Conservation (phyloP, 1,140 invertebrate genomes). For the Microplitis mediator region DNA sequence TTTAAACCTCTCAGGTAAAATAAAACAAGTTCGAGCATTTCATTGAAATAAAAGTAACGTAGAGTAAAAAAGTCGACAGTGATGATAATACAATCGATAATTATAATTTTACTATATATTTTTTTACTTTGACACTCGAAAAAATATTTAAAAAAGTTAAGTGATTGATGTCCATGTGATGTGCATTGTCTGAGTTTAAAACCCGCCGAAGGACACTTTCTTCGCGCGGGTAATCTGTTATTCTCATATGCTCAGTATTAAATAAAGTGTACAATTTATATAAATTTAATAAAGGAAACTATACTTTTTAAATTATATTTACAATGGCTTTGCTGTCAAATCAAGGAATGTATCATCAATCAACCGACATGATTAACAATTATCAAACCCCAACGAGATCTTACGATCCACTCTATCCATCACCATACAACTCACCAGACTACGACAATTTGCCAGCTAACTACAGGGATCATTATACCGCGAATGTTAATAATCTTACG, state of each 20-base stretch:
- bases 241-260: no score
- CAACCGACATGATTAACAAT: conserved; percentile 44
- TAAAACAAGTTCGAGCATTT: no score
- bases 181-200: not conserved
- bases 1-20: no score
- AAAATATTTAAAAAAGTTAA: not conserved
- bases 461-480: conserved; percentile 41
- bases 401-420: conserved; percentile 51
- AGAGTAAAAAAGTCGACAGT: no score
- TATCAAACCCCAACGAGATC: conserved; percentile 40
- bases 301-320: no score
- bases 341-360: conserved; percentile 45
- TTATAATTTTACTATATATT: no score
- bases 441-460: conserved; percentile 41
- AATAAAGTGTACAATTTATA: no score
- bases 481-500: conserved; percentile 44
- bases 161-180: conserved; percentile 5
- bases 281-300: no score
- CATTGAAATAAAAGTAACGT: no score
- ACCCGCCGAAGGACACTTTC: conserved; percentile 4
- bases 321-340: conserved; percentile 56
- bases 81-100: no score
- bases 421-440: conserved; percentile 55
- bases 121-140: no score
- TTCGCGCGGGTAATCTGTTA: not conserved